phyloP scores from a whole-genome alignment of 1,140 invertebrate genomes.

The Megalopta genalis region DNA sequence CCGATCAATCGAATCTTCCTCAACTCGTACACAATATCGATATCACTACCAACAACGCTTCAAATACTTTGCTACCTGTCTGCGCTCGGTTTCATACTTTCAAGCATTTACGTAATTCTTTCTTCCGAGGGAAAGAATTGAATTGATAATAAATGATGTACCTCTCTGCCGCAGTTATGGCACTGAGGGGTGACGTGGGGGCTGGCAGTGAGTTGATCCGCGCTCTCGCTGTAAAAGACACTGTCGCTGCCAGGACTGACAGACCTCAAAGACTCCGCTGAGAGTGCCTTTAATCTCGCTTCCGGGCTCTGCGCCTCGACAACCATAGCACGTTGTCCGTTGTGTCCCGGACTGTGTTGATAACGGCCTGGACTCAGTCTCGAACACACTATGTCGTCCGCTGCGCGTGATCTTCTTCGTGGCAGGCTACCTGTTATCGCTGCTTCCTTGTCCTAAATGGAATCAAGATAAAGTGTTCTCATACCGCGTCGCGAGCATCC shows the following conservation, averaged over 20 bases:
- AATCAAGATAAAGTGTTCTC: not conserved
- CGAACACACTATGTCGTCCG: conserved; percentile 77
- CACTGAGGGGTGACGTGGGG: conserved; percentile 81
- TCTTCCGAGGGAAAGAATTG: not conserved
- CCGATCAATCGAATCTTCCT: not conserved
- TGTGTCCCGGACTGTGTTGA: conserved; percentile 73
- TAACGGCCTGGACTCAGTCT: conserved; percentile 75
- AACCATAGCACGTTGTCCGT: conserved; percentile 69
- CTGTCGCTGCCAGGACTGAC: conserved; percentile 93
- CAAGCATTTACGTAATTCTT: conserved; percentile 14
- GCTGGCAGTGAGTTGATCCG: conserved; percentile 75
- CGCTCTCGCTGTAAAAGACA: conserved; percentile 92
- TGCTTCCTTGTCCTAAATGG: conserved; percentile 78
- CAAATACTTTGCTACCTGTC: not conserved
- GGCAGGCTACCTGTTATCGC: conserved; percentile 84
- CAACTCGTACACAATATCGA: not conserved
- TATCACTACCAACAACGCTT: not conserved
- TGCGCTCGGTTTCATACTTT: not conserved
- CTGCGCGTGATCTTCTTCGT: conserved; percentile 83
- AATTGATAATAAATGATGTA: conserved; percentile 65
- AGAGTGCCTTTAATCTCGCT: conserved; percentile 87
- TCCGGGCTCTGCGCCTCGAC: conserved; percentile 78
- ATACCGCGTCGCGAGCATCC: too few species aligned
- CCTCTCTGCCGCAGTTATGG: conserved; percentile 89
- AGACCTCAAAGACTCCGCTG: conserved; percentile 90